Conservation (phyloP, 2,888 invertebrate genomes). For the Xanthia togata region DNA sequence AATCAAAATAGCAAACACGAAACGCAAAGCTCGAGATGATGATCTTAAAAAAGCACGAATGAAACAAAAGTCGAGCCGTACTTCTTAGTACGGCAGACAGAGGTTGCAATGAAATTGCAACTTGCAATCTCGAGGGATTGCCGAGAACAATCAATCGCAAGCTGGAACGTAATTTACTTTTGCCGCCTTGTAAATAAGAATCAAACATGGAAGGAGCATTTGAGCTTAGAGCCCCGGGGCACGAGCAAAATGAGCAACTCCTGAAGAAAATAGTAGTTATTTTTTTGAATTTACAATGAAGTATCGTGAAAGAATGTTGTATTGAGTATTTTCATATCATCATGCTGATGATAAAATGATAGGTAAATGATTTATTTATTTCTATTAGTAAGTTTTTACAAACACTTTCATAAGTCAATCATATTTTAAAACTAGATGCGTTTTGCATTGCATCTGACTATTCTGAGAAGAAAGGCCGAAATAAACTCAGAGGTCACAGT, state of each 20-base stretch:
- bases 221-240: constrained; percentile 58
- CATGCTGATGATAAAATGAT: not conserved
- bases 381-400: too few species aligned
- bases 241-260: constrained; percentile 55
- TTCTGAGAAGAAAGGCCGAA: too few species aligned
- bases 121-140: constrained; percentile 79
- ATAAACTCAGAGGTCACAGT: too few species aligned
- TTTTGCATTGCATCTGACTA: too few species aligned
- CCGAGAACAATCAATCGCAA: constrained; percentile 82
- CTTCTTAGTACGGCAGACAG: constrained; percentile 57
- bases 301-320: constrained; percentile 5
- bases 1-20: not conserved
- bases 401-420: too few species aligned
- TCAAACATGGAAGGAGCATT: constrained; percentile 74
- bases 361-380: too few species aligned
- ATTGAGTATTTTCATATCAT: constrained; percentile 1
- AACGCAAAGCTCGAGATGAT: constrained; percentile 1
- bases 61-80: constrained; percentile 34
- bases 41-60: constrained; percentile 3
- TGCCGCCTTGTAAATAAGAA: constrained; percentile 84
- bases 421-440: too few species aligned
- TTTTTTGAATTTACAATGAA: constrained; percentile 53
- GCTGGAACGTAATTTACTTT: constrained; percentile 83
- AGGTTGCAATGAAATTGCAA: constrained; percentile 79
- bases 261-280: constrained; percentile 42